phyloP scores from a whole-genome alignment of 1,140 invertebrate genomes.

The Hesperophylax magnus region DNA sequence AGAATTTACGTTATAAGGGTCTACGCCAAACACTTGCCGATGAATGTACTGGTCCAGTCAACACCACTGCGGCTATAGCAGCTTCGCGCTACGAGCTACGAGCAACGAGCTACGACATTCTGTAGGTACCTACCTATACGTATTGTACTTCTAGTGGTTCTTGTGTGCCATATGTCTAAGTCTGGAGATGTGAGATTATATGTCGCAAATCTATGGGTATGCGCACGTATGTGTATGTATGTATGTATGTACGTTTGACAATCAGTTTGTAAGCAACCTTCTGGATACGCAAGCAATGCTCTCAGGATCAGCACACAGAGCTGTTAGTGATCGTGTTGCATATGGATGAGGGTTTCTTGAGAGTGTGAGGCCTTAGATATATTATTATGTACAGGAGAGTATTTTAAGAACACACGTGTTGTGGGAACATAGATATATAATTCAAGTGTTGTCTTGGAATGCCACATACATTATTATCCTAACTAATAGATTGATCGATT shows the following conservation, averaged over 20 bases:
- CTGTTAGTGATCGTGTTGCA: neutral
- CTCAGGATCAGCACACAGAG: neutral
- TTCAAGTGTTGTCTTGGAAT: too few relatives aligned
- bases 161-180: too few relatives aligned
- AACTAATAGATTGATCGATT: too few relatives aligned
- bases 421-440: too few relatives aligned
- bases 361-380: neutral
- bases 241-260: neutral
- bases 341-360: neutral
- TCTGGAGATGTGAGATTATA: too few relatives aligned
- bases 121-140: too few relatives aligned
- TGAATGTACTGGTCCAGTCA: neutral
- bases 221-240: neutral
- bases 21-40: neutral
- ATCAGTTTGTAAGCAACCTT: conserved; percentile 4
- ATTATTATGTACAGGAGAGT: too few relatives aligned
- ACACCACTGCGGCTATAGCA: neutral
- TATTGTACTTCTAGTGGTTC: too few relatives aligned
- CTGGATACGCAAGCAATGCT: conserved; percentile 3
- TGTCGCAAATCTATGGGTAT: neutral
- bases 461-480: too few relatives aligned
- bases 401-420: too few relatives aligned
- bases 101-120: too few relatives aligned
- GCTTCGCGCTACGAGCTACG: too few relatives aligned
- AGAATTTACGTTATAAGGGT: neutral